Conservation (phyloP, 2,113 vertebrate genomes). For the Ascaphus truei region DNA sequence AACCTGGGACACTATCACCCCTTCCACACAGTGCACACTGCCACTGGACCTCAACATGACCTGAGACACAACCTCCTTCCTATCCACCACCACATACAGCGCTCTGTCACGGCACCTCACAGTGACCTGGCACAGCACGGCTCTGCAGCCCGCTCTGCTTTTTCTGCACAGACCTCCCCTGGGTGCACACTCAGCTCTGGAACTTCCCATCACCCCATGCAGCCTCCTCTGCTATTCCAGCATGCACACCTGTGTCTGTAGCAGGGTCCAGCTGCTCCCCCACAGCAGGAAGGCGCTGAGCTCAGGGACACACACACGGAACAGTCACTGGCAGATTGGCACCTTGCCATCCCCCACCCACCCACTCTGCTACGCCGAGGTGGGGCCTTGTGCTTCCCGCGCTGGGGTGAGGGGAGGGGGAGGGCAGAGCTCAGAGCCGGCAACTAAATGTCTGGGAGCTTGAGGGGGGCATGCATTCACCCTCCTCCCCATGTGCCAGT, state of each 20-base stretch:
- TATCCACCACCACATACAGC: too few relatives aligned
- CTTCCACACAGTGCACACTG: too few relatives aligned
- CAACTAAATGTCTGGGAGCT: too few relatives aligned
- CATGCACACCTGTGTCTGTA: constrained; percentile 9
- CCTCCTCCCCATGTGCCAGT: too few relatives aligned
- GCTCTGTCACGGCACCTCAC: too few relatives aligned
- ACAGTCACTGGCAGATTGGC: constrained; percentile 13
- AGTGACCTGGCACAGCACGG: too few relatives aligned
- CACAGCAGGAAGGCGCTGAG: constrained; percentile 12
- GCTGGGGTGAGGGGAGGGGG: not conserved
- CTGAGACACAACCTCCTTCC: too few relatives aligned
- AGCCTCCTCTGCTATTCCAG: not conserved
- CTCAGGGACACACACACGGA: constrained; percentile 20
- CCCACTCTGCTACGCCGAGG: not conserved
- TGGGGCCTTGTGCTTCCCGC: constrained; percentile 7
- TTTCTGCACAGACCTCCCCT: constrained; percentile 62
- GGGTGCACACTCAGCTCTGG: constrained; percentile 68
- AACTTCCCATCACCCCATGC: constrained; percentile 41
- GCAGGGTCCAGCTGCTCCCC: constrained; percentile 1
- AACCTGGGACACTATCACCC: too few relatives aligned
- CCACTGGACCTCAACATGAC: too few relatives aligned
- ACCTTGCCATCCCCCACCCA: constrained; percentile 10
- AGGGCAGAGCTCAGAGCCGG: too few relatives aligned
- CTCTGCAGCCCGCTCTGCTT: too few relatives aligned
- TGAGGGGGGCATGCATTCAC: too few relatives aligned